Evolutionary conservation across 2,797 vertebrate species (phyloP), one percentile per base, ranked within the genome.

Genomic region (Siniperca scherzeri): DNA sequence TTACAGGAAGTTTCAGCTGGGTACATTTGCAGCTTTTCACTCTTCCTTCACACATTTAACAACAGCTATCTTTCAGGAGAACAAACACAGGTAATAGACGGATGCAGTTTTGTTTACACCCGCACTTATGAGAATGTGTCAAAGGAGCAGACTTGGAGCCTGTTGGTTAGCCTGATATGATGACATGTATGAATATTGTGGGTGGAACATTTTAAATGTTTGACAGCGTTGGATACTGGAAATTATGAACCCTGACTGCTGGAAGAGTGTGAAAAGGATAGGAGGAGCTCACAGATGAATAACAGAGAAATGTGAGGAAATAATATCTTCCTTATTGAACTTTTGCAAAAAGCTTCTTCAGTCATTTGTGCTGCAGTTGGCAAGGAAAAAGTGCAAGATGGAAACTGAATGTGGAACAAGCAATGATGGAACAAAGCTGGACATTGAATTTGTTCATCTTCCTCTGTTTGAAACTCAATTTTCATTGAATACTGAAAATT

Each of bases 391-490:
- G 8, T 59, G 77, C 38, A 38, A 27, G 30, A 70, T 66, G 50
- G 74, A 80, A 81, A 61, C 50, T 72, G 42, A 67, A 48, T 78
- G 74, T 57, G 69, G 53, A 36, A 30, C 21, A 78, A 85, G 80
- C 74, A 78, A 78, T 14, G 55, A 44, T 75, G 19, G 46, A 44
- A 14, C 16, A 46, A 61, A 76, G 10, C 69, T 44, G 42, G 13
- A 74, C 10, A 4, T 48, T 44, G 38, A 27, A 12, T 59, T 68
- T 44, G 42, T 59, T 61, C 46, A 57, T 71, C n/a, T 53, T 66
- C 2, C 4, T 25, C 30, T 46, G 40, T 14, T 60, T 19, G 53
- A 64, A 70, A 48, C 30, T 25, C 27, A 11, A 0, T 68, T 71
- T 72, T 68, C 1, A 69, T 56, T 25, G 16, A 22, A 76, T 64